Evolutionary conservation across 2,797 vertebrate genomes (phyloP).

Genomic region (Benthosema pterotum): DNA sequence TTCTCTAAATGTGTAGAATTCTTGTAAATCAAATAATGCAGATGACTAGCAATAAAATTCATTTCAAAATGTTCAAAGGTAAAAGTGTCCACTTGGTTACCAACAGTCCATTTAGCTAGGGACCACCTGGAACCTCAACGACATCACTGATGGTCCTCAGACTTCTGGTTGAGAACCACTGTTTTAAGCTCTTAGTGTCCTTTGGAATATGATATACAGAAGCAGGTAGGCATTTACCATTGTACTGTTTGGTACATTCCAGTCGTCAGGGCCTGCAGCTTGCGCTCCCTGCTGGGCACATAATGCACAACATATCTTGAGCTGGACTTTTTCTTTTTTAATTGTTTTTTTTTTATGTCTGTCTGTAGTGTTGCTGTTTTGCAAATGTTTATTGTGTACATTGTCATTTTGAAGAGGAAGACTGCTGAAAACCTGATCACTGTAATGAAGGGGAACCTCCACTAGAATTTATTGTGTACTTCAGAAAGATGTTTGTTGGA

Average conservation of each 20-base stretch:
- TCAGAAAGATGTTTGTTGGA: slow-evolving; percentile 53
- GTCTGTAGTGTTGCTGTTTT: slow-evolving; percentile 31
- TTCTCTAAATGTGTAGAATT: no score
- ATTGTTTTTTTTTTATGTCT: slow-evolving; percentile 13
- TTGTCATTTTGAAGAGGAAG: slow-evolving; percentile 25
- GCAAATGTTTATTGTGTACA: slow-evolving; percentile 24
- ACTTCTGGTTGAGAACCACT: no score
- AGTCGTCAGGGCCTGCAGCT: slow-evolving; percentile 10
- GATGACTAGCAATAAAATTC: no score
- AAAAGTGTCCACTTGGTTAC: no score
- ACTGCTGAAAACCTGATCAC: slow-evolving; percentile 46
- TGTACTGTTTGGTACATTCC: slow-evolving; percentile 21
- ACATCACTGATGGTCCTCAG: no score
- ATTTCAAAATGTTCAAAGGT: no score
- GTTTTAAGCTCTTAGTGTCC: slow-evolving; percentile 13
- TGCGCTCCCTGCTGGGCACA: slow-evolving; percentile 5
- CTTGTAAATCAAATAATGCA: no score
- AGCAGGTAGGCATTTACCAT: slow-evolving; percentile 10
- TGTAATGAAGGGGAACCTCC: slow-evolving; percentile 59
- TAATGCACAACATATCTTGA: slow-evolving; percentile 22
- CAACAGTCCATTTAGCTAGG: no score
- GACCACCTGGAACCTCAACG: no score
- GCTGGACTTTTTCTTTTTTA: slow-evolving; percentile 54
- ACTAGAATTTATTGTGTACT: slow-evolving; percentile 66
- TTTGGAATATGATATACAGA: slow-evolving; percentile 15